These are phyloP conservation scores for Sminthopsis crassicaudata DNA, from an alignment of 2,113 vertebrate species.

Conservation along the genomic window DNA sequence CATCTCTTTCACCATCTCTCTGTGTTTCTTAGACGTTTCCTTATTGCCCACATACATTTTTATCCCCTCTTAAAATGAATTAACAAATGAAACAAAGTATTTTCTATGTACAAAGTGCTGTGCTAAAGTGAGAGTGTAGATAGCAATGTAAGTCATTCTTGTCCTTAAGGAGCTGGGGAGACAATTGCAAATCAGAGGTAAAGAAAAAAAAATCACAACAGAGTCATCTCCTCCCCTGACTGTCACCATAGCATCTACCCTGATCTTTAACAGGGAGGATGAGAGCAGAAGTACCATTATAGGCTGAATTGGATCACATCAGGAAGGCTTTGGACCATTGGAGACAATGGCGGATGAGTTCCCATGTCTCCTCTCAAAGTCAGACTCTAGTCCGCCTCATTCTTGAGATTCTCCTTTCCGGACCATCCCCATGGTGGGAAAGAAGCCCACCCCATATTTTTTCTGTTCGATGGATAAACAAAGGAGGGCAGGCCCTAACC, in stretches of 20 bases:
- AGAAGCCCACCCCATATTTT: background rate
- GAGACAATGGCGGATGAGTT: background rate
- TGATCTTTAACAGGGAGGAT: too few relatives aligned
- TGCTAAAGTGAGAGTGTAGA: too few relatives aligned
- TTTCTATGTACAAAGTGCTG: too few relatives aligned
- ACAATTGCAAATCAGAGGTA: too few relatives aligned
- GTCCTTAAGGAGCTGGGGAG: too few relatives aligned
- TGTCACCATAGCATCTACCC: background rate
- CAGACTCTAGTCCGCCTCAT: background rate
- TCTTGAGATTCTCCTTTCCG: constrained; percentile 15
- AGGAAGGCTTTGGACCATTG: background rate
- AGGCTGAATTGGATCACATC: background rate
- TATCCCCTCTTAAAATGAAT: too few relatives aligned
- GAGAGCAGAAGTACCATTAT: background rate
- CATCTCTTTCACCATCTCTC: too few relatives aligned
- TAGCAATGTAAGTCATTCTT: too few relatives aligned
- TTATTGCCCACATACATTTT: too few relatives aligned
- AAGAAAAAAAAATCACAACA: background rate
- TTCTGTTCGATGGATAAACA: constrained; percentile 13
- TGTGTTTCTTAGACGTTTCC: too few relatives aligned
- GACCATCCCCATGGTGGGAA: background rate
- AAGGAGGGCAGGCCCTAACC: background rate
- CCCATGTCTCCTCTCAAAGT: background rate
- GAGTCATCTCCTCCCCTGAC: background rate
- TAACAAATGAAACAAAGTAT: too few relatives aligned